A percentile compares a stretch with the other conserved stretches of the same genome.
Conservation (phyloP, 2,888 invertebrate species). For the Dolomedes plantarius region DNA sequence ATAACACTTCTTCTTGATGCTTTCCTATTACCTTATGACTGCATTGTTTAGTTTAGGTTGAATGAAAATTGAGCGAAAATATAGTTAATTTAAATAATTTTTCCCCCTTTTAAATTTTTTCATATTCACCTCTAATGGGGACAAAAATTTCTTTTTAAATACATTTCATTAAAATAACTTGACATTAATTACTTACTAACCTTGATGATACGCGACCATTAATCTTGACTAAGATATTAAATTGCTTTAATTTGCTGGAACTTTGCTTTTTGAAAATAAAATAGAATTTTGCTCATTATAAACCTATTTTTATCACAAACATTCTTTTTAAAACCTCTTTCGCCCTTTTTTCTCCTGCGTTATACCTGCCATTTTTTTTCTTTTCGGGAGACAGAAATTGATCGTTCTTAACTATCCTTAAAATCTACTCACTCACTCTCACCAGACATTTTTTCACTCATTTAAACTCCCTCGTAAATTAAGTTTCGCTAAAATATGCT, state of each 20-base stretch:
- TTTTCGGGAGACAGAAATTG: neutral
- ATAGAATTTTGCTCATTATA: neutral
- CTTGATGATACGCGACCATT: neutral
- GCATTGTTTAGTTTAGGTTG: too few relatives aligned
- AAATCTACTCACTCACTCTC: neutral
- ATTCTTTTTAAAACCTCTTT: neutral
- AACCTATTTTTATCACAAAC: neutral
- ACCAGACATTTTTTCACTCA: neutral
- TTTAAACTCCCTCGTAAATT: neutral
- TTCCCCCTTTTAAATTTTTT: too few relatives aligned
- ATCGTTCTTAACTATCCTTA: neutral
- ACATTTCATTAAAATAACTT: neutral
- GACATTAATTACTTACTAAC: neutral
- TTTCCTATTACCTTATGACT: too few relatives aligned
- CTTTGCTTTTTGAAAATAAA: neutral
- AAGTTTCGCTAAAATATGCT: neutral
- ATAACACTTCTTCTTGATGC: too few relatives aligned
- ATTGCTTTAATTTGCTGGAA: neutral
- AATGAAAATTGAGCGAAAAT: too few relatives aligned
- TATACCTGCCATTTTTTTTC: neutral
- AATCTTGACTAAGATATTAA: conserved; percentile 1
- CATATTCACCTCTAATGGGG: neutral
- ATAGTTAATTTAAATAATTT: too few relatives aligned
- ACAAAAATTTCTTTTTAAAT: neutral
- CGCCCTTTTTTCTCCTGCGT: neutral